phyloP scores from a whole-genome alignment of 2,113 vertebrate species.

The Galemys pyrenaicus region DNA sequence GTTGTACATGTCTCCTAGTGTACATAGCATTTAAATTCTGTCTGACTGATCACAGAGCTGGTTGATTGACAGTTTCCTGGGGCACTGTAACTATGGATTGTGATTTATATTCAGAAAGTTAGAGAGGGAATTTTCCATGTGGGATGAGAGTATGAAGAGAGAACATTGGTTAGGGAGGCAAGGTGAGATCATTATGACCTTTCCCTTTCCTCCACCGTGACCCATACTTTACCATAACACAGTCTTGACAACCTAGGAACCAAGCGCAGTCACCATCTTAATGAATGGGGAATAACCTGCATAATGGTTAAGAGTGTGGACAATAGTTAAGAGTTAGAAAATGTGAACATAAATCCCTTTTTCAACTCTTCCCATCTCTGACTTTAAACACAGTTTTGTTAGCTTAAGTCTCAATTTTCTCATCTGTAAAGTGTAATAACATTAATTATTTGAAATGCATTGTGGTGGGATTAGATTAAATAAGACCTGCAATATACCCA shows the following conservation, averaged over 20 bases:
- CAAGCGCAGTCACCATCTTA: background rate
- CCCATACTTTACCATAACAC: background rate
- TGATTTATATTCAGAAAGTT: background rate
- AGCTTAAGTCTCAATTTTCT: background rate
- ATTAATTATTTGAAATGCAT: slow-evolving; percentile 4
- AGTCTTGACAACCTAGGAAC: background rate
- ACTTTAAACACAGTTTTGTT: background rate
- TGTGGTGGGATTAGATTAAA: background rate
- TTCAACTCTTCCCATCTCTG: background rate
- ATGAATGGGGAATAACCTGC: background rate
- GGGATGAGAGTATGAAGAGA: background rate
- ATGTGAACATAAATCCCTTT: background rate
- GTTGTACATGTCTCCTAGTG: background rate
- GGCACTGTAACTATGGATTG: background rate
- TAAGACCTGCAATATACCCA: background rate
- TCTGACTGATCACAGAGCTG: background rate
- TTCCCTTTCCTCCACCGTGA: background rate
- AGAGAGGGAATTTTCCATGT: slow-evolving; percentile 1
- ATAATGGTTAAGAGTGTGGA: background rate
- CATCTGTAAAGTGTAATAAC: background rate
- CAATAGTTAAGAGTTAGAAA: slow-evolving; percentile 12
- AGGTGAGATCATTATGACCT: background rate
- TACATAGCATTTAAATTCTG: background rate
- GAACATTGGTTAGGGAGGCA: background rate
- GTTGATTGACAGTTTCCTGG: background rate